Base-by-base conservation (phyloP, 2,888 invertebrate species). In the Keiferia lycopersicella region DNA sequence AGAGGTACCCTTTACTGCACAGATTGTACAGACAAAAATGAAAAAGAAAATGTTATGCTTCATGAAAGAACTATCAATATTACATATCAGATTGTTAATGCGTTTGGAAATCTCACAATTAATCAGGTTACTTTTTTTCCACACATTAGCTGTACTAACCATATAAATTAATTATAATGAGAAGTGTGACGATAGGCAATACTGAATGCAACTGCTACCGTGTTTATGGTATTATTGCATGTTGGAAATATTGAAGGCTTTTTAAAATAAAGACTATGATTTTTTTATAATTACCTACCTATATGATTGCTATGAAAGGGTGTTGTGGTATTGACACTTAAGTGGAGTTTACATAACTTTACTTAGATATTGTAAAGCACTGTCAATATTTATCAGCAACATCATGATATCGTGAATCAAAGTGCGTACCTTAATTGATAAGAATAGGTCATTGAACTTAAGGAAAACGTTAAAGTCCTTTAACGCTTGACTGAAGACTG, bases 361-460 rank as follows among this genome's bases (percentile, higher is more conserved):
- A 45, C 7, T 16, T 4, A 45, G 45, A 45, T 45, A 45, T n/a
- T 45, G 16, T 16, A 16, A 45, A 16, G 14, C 8, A 14, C 14
- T 16, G 16, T 45, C 45, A 45, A 45, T 45, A 45, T 45, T 34
- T 45, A 45, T 45, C n/a, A 45, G 2, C n/a, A 16, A 45, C 16
- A 45, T n/a, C 45, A 16, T n/a, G 16, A 45, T 45, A 45, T 45
- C 45, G 16, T 56, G 53, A 53, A 8, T 53, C 53, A 20, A 26
- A n/a, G 26, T 56, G n/a, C 7, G 8, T n/a, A 56, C 26, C n/a
- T 16, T 56, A 14, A 39, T 58, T 39, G 39, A 58, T 58, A 58
- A 58, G 8, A 58, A 38, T 11, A 56, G 69, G 68, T 69, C 71
- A 61, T 61, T 67, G 67, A 73, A 70, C 69, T 66, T 65, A 66